phyloP scores from a whole-genome alignment of 2,888 invertebrate genomes.

The Trichopoda pennipes region DNA sequence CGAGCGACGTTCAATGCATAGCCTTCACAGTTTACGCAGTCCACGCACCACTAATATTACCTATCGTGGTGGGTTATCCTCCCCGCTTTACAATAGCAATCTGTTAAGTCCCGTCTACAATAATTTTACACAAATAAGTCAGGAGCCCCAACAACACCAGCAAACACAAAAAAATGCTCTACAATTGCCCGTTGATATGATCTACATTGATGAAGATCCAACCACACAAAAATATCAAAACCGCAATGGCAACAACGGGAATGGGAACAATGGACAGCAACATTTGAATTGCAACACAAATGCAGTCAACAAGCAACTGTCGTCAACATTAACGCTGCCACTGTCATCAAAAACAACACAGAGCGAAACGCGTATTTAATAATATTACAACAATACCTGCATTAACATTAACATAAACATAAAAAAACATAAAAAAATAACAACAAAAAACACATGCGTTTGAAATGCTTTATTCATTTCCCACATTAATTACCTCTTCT shows the following conservation, averaged over 20 bases:
- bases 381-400: conserved; percentile 22
- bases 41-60: conserved; percentile 83
- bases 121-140: conserved; percentile 64
- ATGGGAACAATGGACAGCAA: not conserved
- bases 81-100: conserved; percentile 77
- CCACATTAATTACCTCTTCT: conserved; percentile 11
- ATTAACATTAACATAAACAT: not conserved
- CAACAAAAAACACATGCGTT: not conserved
- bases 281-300: conserved; percentile 18
- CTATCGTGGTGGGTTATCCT: conserved; percentile 67
- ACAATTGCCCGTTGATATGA: conserved; percentile 84
- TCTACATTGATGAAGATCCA: conserved; percentile 86
- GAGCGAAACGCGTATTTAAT: conserved; percentile 76
- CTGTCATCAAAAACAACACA: conserved; percentile 45
- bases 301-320: conserved; percentile 8
- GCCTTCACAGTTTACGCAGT: conserved; percentile 96
- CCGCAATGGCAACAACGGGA: conserved; percentile 70
- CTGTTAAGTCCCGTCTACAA: conserved; percentile 75
- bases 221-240: conserved; percentile 70
- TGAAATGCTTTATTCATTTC: conserved; percentile 10
- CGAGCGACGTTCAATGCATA: conserved; percentile 99
- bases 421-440: too few relatives aligned
- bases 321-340: conserved; percentile 7
- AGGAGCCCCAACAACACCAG: conserved; percentile 68
- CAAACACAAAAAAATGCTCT: conserved; percentile 70